These are phyloP conservation scores for Melolontha melolontha DNA, from an alignment of 2,888 invertebrate species.

Conservation along the genomic window DNA sequence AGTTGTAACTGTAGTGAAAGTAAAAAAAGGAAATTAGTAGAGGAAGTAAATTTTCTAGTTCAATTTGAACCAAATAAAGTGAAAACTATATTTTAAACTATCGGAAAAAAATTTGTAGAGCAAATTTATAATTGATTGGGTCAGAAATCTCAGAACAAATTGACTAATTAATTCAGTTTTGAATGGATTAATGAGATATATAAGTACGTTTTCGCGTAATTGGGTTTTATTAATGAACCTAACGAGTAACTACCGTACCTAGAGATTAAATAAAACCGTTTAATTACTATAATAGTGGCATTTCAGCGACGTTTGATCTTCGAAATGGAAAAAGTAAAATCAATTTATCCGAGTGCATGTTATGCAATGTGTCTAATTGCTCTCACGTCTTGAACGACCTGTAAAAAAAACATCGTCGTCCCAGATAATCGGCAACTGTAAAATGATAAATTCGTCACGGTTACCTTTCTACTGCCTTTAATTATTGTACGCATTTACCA, in stretches of 20 bases:
- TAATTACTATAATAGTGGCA: not conserved
- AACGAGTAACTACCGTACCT: not conserved
- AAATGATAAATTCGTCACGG: conserved; percentile 33
- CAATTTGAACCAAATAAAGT: not conserved
- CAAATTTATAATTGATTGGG: conserved; percentile 2
- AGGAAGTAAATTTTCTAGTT: too few relatives aligned
- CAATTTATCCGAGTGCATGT: conserved; percentile 4
- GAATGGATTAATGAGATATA: not conserved
- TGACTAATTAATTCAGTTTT: conserved; percentile 1
- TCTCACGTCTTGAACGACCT: conserved; percentile 7
- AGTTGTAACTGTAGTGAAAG: too few relatives aligned
- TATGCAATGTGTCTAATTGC: conserved; percentile 24
- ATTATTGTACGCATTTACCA: conserved; percentile 25
- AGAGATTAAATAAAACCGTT: not conserved
- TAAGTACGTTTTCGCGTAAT: conserved; percentile 10
- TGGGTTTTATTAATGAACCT: not conserved
- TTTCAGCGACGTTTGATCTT: conserved; percentile 11
- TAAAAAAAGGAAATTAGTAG: too few relatives aligned
- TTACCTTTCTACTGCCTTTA: conserved; percentile 31
- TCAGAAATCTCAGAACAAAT: conserved; percentile 7
- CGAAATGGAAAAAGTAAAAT: conserved; percentile 18
- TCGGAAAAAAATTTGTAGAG: too few relatives aligned
- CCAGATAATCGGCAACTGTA: conserved; percentile 33
- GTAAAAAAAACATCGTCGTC: conserved; percentile 13
- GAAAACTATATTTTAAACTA: too few relatives aligned